Conservation (phyloP, 2,888 invertebrate genomes). For the Tipula confusa region DNA sequence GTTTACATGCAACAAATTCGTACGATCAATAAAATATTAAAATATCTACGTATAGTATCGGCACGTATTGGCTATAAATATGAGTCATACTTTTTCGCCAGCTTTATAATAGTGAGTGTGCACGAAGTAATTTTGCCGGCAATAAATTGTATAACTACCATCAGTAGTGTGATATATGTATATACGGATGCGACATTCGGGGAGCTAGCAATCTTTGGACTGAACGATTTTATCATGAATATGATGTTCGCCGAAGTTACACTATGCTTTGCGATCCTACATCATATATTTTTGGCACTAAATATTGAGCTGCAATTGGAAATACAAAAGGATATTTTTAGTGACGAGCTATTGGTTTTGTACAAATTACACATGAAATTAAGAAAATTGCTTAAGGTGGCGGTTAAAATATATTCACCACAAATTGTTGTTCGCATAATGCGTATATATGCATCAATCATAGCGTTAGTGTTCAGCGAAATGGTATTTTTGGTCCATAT, state of each 20-base stretch:
- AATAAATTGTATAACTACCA: background rate
- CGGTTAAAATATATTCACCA: background rate
- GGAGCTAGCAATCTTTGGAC: background rate
- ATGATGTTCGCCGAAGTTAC: background rate
- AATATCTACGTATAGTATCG: background rate
- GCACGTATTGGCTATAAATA: background rate
- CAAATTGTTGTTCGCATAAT: background rate
- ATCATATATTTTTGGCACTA: background rate
- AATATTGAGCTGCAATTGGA: background rate
- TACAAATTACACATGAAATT: background rate
- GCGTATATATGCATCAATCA: background rate
- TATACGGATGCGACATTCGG: background rate
- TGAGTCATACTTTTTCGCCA: background rate
- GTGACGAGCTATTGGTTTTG: background rate
- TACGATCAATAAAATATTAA: background rate
- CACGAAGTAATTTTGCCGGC: background rate
- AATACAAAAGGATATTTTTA: background rate
- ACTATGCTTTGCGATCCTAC: background rate
- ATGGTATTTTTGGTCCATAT: background rate
- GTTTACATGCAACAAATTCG: background rate
- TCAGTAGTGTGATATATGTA: background rate
- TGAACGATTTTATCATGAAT: background rate
- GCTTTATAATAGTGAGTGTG: background rate
- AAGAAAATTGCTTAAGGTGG: background rate
- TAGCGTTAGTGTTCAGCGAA: background rate